phyloP scores from a whole-genome alignment of 2,888 invertebrate genomes.

The Thyatira batis region DNA sequence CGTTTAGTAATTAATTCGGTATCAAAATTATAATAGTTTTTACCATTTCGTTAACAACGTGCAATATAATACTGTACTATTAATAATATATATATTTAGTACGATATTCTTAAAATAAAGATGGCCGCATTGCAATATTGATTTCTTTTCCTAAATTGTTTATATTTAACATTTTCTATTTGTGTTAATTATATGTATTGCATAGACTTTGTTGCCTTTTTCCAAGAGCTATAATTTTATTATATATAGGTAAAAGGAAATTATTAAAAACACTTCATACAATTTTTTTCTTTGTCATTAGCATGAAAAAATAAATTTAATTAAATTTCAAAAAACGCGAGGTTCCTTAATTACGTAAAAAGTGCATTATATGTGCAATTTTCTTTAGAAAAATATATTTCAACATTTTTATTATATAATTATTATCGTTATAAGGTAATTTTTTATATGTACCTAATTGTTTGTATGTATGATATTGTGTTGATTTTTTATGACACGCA shows the following conservation, averaged over 20 bases:
- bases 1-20: background rate
- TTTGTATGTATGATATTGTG: conserved; percentile 2
- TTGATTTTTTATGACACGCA: background rate
- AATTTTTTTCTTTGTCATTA: too few species aligned
- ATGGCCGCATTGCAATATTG: background rate
- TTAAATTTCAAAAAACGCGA: background rate
- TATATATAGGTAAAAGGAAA: background rate
- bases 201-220: background rate
- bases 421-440: background rate
- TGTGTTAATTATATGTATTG: background rate
- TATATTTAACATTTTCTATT: background rate
- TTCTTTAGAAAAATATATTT: conserved; percentile 19
- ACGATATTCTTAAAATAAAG: background rate
- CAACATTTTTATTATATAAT: conserved; percentile 8
- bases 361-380: conserved; percentile 57
- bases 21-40: background rate
- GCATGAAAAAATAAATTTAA: background rate
- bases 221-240: too few species aligned
- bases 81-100: background rate
- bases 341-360: conserved; percentile 18
- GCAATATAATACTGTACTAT: background rate
- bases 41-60: background rate
- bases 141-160: conserved; percentile 1
- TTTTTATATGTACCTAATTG: background rate
- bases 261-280: too few species aligned